Conservation (phyloP, 2,888 invertebrate genomes). For the Macrosoma leucophasiata region DNA sequence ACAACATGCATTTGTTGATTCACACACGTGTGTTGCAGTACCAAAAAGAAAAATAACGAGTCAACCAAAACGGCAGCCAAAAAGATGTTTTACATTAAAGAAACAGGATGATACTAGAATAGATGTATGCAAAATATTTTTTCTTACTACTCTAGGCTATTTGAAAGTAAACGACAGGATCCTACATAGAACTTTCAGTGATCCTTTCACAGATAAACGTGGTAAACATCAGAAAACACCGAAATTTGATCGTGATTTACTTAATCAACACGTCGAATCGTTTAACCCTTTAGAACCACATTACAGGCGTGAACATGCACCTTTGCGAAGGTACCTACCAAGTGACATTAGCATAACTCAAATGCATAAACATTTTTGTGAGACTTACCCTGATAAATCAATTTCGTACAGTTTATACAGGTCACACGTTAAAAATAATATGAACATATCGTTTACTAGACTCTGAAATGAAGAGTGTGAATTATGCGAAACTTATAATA, state of each 20-base stretch:
- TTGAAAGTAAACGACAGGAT: conserved; percentile 20
- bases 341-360: conserved; percentile 19
- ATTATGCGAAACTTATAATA: conserved; percentile 19
- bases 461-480: conserved; percentile 22
- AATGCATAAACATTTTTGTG: conserved; percentile 13
- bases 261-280: conserved; percentile 23
- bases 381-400: conserved; percentile 11
- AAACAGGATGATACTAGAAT: conserved; percentile 13
- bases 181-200: conserved; percentile 9
- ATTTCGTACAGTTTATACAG: conserved; percentile 17
- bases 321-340: conserved; percentile 19
- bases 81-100: conserved; percentile 17
- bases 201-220: conserved; percentile 5
- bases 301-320: conserved; percentile 28
- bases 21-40: conserved; percentile 18
- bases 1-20: conserved; percentile 17
- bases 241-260: conserved; percentile 19
- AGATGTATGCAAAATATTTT: conserved; percentile 20
- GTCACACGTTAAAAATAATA: conserved; percentile 8
- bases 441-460: conserved; percentile 20
- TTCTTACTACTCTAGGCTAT: conserved; percentile 21
- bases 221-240: conserved; percentile 24
- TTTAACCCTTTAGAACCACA: conserved; percentile 26
- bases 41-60: conserved; percentile 20
- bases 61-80: conserved; percentile 21